Base-by-base conservation (phyloP, 2,797 vertebrate genomes). In the Fringilla coelebs region DNA sequence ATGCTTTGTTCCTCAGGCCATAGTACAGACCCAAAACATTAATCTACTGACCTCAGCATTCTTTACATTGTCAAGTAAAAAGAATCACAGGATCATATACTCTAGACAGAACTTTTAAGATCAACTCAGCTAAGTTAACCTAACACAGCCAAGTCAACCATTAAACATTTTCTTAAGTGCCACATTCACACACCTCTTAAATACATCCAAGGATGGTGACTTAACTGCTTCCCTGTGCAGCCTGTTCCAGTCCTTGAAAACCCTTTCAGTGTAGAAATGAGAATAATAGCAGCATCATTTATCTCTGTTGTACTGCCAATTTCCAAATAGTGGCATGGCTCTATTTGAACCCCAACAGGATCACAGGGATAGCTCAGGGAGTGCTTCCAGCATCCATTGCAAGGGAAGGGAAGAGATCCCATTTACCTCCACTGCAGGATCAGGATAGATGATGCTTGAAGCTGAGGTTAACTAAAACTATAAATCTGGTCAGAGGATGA, bases 401-500 rank as follows among this genome's bases (percentile, higher is more conserved):
- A 72, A 58, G n/a, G 55, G 18, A 83, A 83, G 0, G 1, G 38
- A 82, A 22, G 8, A 43, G 20, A 92, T 72, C 24, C 15, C 40
- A 32, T 62, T 88, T 83, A 45, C 29, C 5, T 71, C 41, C 21
- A 12, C 45, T 48, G 34, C 18, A 62, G 18, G 51, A 71, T 55
- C 31, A 72, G 62, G 54, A 91, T 18, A 62, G 55, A 88, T 86
- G 68, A 46, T 12, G 29, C 55, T 70, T 75, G 70, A 83, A 92
- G 79, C 26, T 32, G 51, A 75, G 32, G 14, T n/a, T 92, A 94
- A 73, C 45, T 73, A 60, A 92, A 94, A 57, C 76, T 49, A 52
- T 91, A 89, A 91, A 94, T 92, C 73, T 86, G 32, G 21, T 81
- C 52, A 70, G 43, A 75, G 38, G 45, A 81, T 73, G 88, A 96